Evolutionary conservation across 2,113 vertebrate genomes (phyloP), one percentile per base, ranked within the genome.

Genomic region (Epinephelus fuscoguttatus): DNA sequence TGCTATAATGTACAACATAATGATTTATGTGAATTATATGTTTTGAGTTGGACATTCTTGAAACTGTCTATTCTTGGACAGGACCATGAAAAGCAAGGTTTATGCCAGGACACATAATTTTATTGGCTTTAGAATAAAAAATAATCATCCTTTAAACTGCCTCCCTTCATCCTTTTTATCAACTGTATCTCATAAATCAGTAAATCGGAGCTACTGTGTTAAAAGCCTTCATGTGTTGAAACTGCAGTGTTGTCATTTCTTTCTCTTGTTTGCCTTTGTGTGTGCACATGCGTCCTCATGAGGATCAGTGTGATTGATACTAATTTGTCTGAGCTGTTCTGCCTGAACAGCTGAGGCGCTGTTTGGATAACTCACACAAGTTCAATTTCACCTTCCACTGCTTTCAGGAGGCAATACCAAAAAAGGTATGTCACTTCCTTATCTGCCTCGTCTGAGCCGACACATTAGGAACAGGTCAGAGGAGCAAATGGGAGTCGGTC

Each of bases 351-450:
- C 15, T 66, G 21, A 56, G 60, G 55, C 4, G 0, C 17, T 18
- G 37, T 86, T 87, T 75, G 70, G 42, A 72, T 74, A 84, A 61
- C 61, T 64, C 10, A 11, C 25, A 79, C n/a, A 68, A 77, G 69
- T 82, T 88, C 52, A 79, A 75, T 88, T 88, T 84, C 83, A 84
- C 75, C 80, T 30, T 76, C 61, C 69, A 49, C 0, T 75, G 61
- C 64, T 80, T 84, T 71, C 53, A 64, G 66, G 53, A 49, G 15
- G 0, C 67, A 60, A 33, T 50, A 27, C 4, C 4, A 66, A 52
- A 17, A 59, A 61, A 40, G 8, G 67, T 53, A 45, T 42, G 67
- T 71, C 67, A 50, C 42, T 83, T 63, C 45, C 64, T 67, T 67
- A 59, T 86, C 75, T 57, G 49, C 30, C 56, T 23, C 0, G 25